These are phyloP conservation scores for Melolontha melolontha DNA, from an alignment of 2,888 invertebrate species.

Conservation along the genomic window DNA sequence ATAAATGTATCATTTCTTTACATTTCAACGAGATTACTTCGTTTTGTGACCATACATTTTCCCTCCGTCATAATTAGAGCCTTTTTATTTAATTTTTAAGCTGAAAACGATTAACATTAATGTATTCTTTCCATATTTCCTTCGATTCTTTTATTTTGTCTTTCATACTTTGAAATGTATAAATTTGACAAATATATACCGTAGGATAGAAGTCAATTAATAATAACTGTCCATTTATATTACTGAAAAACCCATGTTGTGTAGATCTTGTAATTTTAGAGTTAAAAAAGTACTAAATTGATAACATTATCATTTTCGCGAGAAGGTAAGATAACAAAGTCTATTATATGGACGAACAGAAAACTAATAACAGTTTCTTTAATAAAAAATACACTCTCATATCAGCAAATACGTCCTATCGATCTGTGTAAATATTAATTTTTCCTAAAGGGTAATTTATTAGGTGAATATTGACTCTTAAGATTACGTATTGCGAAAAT, in stretches of 20 bases:
- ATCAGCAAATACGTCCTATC: conserved; percentile 8
- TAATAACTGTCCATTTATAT: no score
- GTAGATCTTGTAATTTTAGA: no score
- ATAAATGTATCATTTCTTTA: conserved; percentile 37
- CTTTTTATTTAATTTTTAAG: conserved; percentile 9
- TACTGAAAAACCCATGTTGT: no score
- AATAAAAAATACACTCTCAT: neutral
- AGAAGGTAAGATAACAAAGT: conserved; percentile 4
- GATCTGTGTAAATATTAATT: conserved; percentile 10
- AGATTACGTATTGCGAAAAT: conserved; percentile 5
- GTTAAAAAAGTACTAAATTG: neutral
- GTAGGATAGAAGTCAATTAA: no score
- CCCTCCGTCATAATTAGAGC: conserved; percentile 26
- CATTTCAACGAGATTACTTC: conserved; percentile 11
- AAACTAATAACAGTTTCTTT: neutral
- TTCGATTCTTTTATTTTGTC: conserved; percentile 1
- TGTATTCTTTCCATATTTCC: neutral
- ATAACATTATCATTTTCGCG: conserved; percentile 2
- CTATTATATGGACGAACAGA: no score
- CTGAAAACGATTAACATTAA: conserved; percentile 15
- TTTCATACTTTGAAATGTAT: neutral
- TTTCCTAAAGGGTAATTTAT: conserved; percentile 8
- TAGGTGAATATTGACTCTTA: conserved; percentile 1
- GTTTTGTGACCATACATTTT: conserved; percentile 24
- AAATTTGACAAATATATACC: neutral